These are phyloP conservation scores for Typhlichthys eigenmanni DNA, from an alignment of 2,797 vertebrate genomes.

Conservation along the genomic window DNA sequence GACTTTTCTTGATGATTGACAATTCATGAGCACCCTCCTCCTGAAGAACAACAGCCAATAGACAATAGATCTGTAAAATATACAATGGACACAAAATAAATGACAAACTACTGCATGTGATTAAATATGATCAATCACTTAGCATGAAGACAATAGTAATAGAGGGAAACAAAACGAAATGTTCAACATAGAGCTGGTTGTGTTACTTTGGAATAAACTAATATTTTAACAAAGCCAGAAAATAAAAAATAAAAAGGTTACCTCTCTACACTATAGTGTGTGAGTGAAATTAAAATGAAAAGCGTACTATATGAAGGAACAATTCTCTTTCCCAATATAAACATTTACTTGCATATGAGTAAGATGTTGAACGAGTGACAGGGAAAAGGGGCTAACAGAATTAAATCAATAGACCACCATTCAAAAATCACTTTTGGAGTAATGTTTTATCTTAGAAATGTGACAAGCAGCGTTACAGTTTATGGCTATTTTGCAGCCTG, in stretches of 20 bases:
- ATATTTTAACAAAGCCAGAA: slow-evolving; percentile 18
- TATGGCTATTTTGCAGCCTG: slow-evolving; percentile 63
- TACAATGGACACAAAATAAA: slow-evolving; percentile 20
- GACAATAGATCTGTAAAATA: slow-evolving; percentile 15
- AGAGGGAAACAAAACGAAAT: slow-evolving; percentile 5
- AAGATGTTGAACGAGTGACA: slow-evolving; percentile 19
- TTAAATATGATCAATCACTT: slow-evolving; percentile 16
- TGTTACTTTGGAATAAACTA: slow-evolving; percentile 20
- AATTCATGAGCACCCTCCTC: slow-evolving; percentile 26
- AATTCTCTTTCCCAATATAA: slow-evolving; percentile 33
- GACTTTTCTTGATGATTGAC: slow-evolving; percentile 11
- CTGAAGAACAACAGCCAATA: slow-evolving; percentile 22
- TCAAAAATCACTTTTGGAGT: slow-evolving; percentile 31
- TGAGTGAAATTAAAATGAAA: slow-evolving; percentile 49
- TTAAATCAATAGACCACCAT: slow-evolving; percentile 16
- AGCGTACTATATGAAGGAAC: slow-evolving; percentile 37
- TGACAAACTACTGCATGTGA: slow-evolving; percentile 10
- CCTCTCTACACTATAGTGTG: slow-evolving; percentile 37
- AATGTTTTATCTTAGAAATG: slow-evolving; percentile 52
- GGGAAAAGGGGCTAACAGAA: slow-evolving; percentile 12
- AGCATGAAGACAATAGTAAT: slow-evolving; percentile 18
- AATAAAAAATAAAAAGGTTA: neutral
- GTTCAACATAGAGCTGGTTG: slow-evolving; percentile 19
- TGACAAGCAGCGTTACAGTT: slow-evolving; percentile 66
- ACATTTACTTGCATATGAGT: slow-evolving; percentile 58